These are phyloP conservation scores for Drosophila kokeensis DNA, from an alignment of 2,888 invertebrate species.

Conservation along the genomic window DNA sequence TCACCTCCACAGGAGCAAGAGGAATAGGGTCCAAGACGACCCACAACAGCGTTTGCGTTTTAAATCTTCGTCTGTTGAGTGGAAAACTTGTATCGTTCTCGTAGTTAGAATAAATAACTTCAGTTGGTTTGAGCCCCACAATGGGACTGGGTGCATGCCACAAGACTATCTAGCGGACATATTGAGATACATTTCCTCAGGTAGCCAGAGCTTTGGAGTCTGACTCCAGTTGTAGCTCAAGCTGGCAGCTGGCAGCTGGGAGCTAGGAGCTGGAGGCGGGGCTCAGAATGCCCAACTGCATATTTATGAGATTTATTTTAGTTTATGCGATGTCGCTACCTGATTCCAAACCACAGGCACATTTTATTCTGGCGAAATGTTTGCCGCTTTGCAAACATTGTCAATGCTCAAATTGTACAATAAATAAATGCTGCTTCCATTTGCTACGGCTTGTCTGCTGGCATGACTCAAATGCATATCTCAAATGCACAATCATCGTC, in stretches of 20 bases:
- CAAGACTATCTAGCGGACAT: conserved; percentile 56
- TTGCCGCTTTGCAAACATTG: conserved; percentile 40
- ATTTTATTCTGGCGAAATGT: conserved; percentile 48
- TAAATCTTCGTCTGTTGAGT: conserved; percentile 44
- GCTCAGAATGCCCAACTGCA: conserved; percentile 44
- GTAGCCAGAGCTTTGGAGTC: conserved; percentile 28
- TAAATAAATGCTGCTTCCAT: conserved; percentile 14
- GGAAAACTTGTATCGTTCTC: conserved; percentile 68
- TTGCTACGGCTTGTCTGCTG: conserved; percentile 42
- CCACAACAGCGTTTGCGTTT: conserved; percentile 72
- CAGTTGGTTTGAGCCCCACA: conserved; percentile 20
- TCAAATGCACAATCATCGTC: conserved; percentile 10
- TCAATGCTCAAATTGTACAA: conserved; percentile 52
- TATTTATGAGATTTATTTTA: conserved; percentile 81
- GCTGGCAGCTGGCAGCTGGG: neutral
- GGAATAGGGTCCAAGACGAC: conserved; percentile 45
- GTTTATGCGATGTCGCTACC: conserved; percentile 76
- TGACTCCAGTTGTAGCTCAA: conserved; percentile 7
- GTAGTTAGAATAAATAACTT: conserved; percentile 74
- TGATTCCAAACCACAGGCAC: conserved; percentile 52
- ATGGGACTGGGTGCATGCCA: conserved; percentile 41
- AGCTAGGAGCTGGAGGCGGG: neutral
- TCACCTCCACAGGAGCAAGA: conserved; percentile 4
- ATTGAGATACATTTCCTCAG: conserved; percentile 67
- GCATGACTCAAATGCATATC: conserved; percentile 16